Conservation (phyloP, 2,888 invertebrate species). For the Orthonevra nobilis region DNA sequence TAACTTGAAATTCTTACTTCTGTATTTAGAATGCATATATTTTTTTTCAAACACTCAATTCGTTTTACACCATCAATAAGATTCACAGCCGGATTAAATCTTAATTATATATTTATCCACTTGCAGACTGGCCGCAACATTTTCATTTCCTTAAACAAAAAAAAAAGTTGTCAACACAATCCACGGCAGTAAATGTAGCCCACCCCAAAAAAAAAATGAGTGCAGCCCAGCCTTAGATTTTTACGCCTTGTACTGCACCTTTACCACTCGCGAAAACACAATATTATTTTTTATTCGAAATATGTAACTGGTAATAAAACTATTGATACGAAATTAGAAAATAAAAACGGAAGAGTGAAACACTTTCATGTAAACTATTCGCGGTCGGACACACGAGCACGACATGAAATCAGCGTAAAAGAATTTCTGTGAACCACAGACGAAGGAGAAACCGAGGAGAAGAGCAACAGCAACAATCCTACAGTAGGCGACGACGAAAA, state of each 20-base stretch:
- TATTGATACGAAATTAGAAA: conserved; percentile 26
- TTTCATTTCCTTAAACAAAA: too few relatives aligned
- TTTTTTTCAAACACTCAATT: conserved; percentile 19
- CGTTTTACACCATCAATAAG: conserved; percentile 10
- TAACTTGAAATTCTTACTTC: conserved; percentile 39
- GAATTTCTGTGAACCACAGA: conserved; percentile 54
- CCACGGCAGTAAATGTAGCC: conserved; percentile 27
- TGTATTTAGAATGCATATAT: conserved; percentile 47
- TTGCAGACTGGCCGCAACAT: conserved; percentile 40
- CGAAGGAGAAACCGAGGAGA: conserved; percentile 35
- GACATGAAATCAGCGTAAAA: conserved; percentile 69
- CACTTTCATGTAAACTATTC: conserved; percentile 17
- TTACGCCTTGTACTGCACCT: conserved; percentile 13
- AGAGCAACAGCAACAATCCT: conserved; percentile 18
- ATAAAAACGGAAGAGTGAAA: conserved; percentile 23
- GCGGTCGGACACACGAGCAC: conserved; percentile 50
- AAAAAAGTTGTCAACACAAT: conserved; percentile 58
- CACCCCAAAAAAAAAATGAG: too few relatives aligned
- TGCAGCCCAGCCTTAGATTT: conserved; percentile 26
- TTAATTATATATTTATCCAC: conserved; percentile 33
- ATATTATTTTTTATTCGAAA: neutral
- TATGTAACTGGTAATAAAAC: conserved; percentile 5
- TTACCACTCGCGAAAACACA: conserved; percentile 9
- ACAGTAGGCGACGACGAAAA: too few relatives aligned
- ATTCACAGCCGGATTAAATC: conserved; percentile 25